These are phyloP conservation scores for Pipistrellus pipistrellus DNA, from an alignment of 2,797 vertebrate species.

Conservation along the genomic window DNA sequence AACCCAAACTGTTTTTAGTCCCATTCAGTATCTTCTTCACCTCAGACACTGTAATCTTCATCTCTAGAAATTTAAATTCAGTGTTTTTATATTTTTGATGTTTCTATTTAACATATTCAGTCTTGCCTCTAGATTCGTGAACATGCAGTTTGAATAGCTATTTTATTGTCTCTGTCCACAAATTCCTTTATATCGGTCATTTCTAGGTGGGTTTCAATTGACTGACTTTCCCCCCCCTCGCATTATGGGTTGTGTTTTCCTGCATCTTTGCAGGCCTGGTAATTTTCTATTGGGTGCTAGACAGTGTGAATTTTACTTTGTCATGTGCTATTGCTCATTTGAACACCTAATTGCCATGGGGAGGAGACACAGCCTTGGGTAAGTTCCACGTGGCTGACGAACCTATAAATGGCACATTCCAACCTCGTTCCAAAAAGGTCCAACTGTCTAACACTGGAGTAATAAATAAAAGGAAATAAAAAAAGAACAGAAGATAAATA, in stretches of 20 bases:
- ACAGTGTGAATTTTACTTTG: constrained; percentile 21
- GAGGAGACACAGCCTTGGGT: not conserved
- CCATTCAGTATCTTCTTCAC: not conserved
- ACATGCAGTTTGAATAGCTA: not conserved
- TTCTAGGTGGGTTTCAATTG: not conserved
- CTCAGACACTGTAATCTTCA: not conserved
- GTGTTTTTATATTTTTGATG: not conserved
- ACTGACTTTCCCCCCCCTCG: too few species aligned
- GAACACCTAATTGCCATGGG: not conserved
- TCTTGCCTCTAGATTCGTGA: not conserved
- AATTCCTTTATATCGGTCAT: not conserved
- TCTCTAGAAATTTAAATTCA: not conserved
- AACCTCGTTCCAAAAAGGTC: not conserved
- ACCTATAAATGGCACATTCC: not conserved
- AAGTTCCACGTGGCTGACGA: not conserved
- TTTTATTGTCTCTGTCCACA: constrained; percentile 4
- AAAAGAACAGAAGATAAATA: not conserved
- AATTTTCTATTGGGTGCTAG: not conserved
- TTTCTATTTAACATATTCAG: not conserved
- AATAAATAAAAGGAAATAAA: not conserved
- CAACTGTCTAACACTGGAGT: not conserved
- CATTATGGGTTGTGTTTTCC: not conserved
- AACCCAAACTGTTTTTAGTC: not conserved
- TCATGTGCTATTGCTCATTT: not conserved
- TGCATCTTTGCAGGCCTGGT: not conserved